Base-by-base conservation (phyloP, 2,888 invertebrate species). In the Apamea anceps region DNA sequence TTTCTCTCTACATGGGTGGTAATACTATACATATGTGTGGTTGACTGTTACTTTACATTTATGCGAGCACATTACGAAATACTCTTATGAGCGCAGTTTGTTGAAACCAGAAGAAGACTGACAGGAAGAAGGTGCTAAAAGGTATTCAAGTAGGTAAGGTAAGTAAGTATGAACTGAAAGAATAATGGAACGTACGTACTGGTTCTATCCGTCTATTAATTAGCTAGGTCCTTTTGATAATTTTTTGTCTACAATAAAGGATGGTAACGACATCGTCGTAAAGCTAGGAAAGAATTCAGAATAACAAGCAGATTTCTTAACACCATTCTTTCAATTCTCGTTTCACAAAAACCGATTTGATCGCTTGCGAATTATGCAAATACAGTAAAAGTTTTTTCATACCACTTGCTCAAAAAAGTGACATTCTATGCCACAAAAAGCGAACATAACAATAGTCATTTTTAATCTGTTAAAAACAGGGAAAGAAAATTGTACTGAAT, bases 361-460 rank as follows among this genome's bases (percentile, higher is more conserved):
- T 72, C 42, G 45, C 32, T 72, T 42, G 48, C 57, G 57, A 85
- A 81, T 80, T 72, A 73, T 70, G 42, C 45, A 81, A 70, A 65
- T 68, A 12, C 28, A 42, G 60, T 81, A 65, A 81, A 82, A 82
- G 28, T 28, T 81, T 57, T 72, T n/a, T n/a, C n/a, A n/a, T n/a
- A n/a, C n/a, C n/a, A n/a, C n/a, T n/a, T n/a, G n/a, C n/a, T n/a
- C n/a, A n/a, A n/a, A n/a, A n/a, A n/a, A n/a, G n/a, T n/a, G n/a
- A n/a, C n/a, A n/a, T n/a, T n/a, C n/a, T n/a, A n/a, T n/a, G n/a
- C n/a, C n/a, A n/a, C n/a, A n/a, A n/a, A n/a, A n/a, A n/a, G n/a
- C n/a, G n/a, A n/a, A n/a, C n/a, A n/a, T n/a, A n/a, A n/a, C n/a
- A n/a, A n/a, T n/a, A n/a, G n/a, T n/a, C n/a, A n/a, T n/a, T n/a